Evolutionary conservation across 2,113 vertebrate species (phyloP).

Genomic region (Petaurus breviceps): DNA sequence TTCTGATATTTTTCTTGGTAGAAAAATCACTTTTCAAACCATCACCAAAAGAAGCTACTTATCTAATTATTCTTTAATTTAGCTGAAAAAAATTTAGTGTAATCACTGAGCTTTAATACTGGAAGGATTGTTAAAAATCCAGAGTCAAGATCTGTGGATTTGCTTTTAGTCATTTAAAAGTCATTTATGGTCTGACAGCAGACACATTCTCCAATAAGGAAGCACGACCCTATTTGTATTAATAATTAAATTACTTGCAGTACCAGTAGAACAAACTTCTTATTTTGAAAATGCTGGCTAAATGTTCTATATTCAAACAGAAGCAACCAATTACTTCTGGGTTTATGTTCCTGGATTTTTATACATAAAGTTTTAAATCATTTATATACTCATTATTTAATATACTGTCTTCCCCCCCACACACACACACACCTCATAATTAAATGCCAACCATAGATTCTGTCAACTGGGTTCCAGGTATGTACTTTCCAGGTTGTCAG

Average conservation of each 20-base stretch:
- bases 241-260: not conserved
- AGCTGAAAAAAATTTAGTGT: not conserved
- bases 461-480: slow-evolving; percentile 35
- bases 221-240: slow-evolving; percentile 14
- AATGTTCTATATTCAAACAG: slow-evolving; percentile 9
- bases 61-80: not conserved
- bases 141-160: slow-evolving; percentile 24
- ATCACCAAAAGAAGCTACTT: not conserved
- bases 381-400: slow-evolving; percentile 44
- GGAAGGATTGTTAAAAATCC: slow-evolving; percentile 21
- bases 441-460: slow-evolving; percentile 8
- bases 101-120: not conserved
- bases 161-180: slow-evolving; percentile 9
- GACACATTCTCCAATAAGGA: slow-evolving; percentile 16
- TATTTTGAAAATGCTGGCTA: slow-evolving; percentile 29
- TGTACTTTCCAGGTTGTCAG: slow-evolving; percentile 33
- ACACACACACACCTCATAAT: slow-evolving; percentile 23
- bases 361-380: slow-evolving; percentile 50
- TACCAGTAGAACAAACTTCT: slow-evolving; percentile 12
- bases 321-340: not conserved
- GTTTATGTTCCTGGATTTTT: slow-evolving; percentile 50
- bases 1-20: not conserved
- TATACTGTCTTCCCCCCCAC: slow-evolving; percentile 36
- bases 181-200: slow-evolving; percentile 38
- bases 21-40: slow-evolving; percentile 36